phyloP scores from a whole-genome alignment of 2,888 invertebrate species.

The Encarsia formosa region DNA sequence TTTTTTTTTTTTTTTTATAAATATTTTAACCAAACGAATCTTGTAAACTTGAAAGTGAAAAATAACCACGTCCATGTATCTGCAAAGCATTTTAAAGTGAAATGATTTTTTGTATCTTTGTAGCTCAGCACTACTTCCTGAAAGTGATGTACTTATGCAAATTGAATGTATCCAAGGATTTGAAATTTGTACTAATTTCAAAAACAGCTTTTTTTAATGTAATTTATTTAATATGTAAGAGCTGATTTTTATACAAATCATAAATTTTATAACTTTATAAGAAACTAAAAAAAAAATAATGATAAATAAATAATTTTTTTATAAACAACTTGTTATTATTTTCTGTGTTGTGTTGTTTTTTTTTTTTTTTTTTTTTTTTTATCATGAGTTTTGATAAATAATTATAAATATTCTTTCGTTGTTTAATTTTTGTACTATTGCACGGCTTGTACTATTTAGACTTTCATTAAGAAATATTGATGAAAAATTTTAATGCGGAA shows the following conservation, averaged over 20 bases:
- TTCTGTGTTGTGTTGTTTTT: too few relatives aligned
- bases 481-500: too few relatives aligned
- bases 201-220: conserved; percentile 32
- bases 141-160: conserved; percentile 19
- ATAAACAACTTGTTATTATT: background rate
- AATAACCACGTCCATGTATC: background rate
- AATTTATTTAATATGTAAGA: conserved; percentile 51
- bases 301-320: conserved; percentile 3
- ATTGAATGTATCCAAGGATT: conserved; percentile 18
- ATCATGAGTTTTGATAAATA: too few relatives aligned
- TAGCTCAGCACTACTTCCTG: conserved; percentile 4
- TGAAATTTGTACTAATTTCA: conserved; percentile 13
- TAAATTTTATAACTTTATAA: conserved; percentile 34
- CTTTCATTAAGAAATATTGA: too few relatives aligned
- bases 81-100: background rate
- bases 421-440: too few relatives aligned
- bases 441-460: too few relatives aligned
- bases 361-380: too few relatives aligned
- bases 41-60: background rate
- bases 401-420: too few relatives aligned
- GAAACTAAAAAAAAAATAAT: conserved; percentile 24
- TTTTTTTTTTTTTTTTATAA: background rate
- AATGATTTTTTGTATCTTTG: conserved; percentile 11
- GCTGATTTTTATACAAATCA: conserved; percentile 45
- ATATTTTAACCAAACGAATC: background rate